Evolutionary conservation across 2,113 vertebrate species (phyloP).

Genomic region (Panthera leo): DNA sequence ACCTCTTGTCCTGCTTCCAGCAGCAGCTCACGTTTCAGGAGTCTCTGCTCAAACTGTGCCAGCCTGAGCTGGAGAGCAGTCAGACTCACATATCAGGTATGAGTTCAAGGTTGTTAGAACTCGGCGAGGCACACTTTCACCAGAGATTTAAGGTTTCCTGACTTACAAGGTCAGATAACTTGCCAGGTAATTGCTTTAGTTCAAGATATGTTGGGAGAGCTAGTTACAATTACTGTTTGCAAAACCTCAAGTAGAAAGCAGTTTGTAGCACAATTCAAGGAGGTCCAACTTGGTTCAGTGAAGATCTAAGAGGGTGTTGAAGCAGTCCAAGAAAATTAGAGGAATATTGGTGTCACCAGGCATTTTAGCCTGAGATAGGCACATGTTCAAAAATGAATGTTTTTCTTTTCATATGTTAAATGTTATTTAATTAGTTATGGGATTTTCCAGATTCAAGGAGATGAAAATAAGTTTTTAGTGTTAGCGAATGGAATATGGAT

Average conservation of each 20-base stretch:
- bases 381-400: neutral
- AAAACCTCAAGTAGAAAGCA: neutral
- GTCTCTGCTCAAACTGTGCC: slow-evolving; percentile 92
- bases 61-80: slow-evolving; percentile 90
- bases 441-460: slow-evolving; percentile 29
- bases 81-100: slow-evolving; percentile 96
- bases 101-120: neutral
- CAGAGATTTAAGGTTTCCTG: neutral
- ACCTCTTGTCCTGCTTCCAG: slow-evolving; percentile 94
- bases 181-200: neutral
- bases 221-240: neutral
- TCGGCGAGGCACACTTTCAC: neutral
- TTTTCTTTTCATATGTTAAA: neutral
- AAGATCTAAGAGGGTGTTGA: neutral
- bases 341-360: neutral
- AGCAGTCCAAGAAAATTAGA: neutral
- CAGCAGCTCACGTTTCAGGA: slow-evolving; percentile 94
- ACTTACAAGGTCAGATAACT: neutral
- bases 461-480: slow-evolving; percentile 30
- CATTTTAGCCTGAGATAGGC: neutral
- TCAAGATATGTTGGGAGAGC: neutral
- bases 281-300: neutral
- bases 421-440: neutral
- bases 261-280: neutral
- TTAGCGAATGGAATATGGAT: neutral